Base-by-base conservation (phyloP, 1,140 invertebrate species). In the Drosophila kohkoa region DNA sequence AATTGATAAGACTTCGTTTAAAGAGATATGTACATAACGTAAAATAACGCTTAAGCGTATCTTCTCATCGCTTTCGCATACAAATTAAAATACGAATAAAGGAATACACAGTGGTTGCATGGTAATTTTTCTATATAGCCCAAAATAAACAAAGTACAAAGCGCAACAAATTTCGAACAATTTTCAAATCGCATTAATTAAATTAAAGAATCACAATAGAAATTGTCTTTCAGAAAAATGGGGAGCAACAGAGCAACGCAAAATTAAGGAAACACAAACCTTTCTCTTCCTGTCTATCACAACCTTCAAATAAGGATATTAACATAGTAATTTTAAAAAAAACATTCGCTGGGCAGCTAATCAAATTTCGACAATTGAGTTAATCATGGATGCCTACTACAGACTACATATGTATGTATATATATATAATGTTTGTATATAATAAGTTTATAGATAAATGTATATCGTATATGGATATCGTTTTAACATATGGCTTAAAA, bases 231-330 rank as follows among this genome's bases (percentile, higher is more conserved):
- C 45, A 46, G 55, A 77, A 76, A 16, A 62, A 35, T 58, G 62
- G 16, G 52, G 58, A 25, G 38, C 32, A 69, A 63, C 30, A 75
- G 59, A 58, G 35, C 66, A 62, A 57, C 58, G 52, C 41, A 79
- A 83, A 83, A 74, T 85, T 85, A 89, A 89, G 85, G 85, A 89
- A 89, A 89, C 77, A 74, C 65, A 85, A 85, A 85, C 69, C 70
- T 48, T 35, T 64, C 43, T 57, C 66, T 63, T 74, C 82, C 63
- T 77, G 85, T 74, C 66, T 89, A 89, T 89, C 85, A 89, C 85
- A 89, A 89, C 85, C 85, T 81, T 87, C 57, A 88, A 83, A 88
- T 71, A 89, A 88, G 81, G 64, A 80, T 66, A 72, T 75, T 80
- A 88, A 88, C 71, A 87, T 41, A 65, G 35, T 51, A 59, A 35